phyloP scores from a whole-genome alignment of 2,113 vertebrate species.

The Lepidothrix coronata region DNA sequence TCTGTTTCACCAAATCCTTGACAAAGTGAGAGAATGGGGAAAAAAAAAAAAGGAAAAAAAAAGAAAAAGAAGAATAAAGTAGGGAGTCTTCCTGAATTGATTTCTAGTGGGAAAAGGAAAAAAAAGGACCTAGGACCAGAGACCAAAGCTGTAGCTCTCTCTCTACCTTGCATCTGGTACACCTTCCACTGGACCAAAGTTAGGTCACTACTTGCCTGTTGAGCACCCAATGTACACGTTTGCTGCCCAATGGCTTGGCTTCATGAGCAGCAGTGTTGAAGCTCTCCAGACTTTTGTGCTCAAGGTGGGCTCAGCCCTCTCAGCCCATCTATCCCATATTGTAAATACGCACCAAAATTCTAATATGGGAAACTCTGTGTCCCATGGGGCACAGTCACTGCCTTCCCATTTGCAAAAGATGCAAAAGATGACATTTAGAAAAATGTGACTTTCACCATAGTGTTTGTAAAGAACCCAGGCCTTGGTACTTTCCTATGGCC shows the following conservation, averaged over 20 bases:
- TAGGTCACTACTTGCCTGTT: not conserved
- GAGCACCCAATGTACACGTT: not conserved
- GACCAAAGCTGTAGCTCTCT: not conserved
- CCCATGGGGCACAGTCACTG: not conserved
- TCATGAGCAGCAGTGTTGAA: not conserved
- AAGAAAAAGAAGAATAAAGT: not conserved
- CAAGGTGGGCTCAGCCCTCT: not conserved
- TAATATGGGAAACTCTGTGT: not conserved
- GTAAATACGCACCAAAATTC: not conserved
- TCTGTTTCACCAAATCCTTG: not conserved
- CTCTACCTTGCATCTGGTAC: not conserved
- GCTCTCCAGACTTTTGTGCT: not conserved
- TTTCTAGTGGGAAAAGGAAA: not conserved
- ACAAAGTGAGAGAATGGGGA: not conserved
- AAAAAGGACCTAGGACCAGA: not conserved
- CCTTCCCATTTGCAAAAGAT: not conserved
- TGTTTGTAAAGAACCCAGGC: not conserved
- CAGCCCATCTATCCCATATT: not conserved
- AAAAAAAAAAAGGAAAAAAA: accelerated
- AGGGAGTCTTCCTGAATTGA: not conserved
- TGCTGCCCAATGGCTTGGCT: not conserved
- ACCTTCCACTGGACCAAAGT: not conserved
- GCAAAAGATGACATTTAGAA: not conserved
- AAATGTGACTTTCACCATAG: not conserved
- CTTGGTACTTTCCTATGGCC: not conserved